These are phyloP conservation scores for Tridacna gigas DNA, from an alignment of 2,888 invertebrate genomes.

Conservation along the genomic window DNA sequence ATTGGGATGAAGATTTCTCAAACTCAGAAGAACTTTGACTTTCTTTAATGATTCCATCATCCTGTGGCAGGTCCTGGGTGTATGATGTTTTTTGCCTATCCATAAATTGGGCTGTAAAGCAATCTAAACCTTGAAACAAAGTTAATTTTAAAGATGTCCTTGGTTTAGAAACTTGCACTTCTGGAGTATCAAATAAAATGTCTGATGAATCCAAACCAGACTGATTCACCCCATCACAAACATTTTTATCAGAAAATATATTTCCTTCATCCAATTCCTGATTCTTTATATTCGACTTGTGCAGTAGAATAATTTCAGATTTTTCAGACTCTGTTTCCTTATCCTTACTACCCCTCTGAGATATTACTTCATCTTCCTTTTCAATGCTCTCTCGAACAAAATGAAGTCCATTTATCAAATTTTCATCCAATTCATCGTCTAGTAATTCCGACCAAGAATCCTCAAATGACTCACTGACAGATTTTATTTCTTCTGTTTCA, in stretches of 20 bases:
- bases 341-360: background rate
- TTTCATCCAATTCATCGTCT: background rate
- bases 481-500: background rate
- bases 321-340: background rate
- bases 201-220: background rate
- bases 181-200: conserved; percentile 32
- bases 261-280: background rate
- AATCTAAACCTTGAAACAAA: too few species aligned
- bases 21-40: conserved; percentile 10
- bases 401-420: background rate
- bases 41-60: background rate
- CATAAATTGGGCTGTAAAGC: too few species aligned
- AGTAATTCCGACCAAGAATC: conserved; percentile 6
- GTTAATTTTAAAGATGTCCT: background rate
- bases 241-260: background rate
- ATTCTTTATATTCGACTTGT: background rate
- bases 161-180: background rate
- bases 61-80: background rate
- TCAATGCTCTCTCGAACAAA: too few species aligned
- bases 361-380: background rate
- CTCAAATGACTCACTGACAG: background rate
- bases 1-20: background rate
- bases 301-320: background rate
- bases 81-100: background rate
- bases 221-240: background rate